These are phyloP conservation scores for Heterodera schachtii DNA, from an alignment of 1,140 invertebrate genomes.

Conservation along the genomic window DNA sequence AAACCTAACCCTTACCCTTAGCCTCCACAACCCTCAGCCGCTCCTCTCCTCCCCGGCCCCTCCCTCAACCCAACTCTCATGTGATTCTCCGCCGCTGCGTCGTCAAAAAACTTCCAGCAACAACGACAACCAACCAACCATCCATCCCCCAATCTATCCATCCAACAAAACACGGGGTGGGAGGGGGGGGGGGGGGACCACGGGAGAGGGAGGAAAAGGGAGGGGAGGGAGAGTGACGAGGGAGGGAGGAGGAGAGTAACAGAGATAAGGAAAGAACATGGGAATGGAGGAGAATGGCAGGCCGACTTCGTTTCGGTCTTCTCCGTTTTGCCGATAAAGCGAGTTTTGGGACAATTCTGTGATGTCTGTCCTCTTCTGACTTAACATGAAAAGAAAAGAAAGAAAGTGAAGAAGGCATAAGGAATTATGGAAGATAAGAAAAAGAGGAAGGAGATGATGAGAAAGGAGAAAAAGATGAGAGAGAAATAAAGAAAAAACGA, in stretches of 20 bases:
- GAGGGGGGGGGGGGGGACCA: neutral
- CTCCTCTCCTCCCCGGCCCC: neutral
- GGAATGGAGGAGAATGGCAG: neutral
- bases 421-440: neutral
- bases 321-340: neutral
- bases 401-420: neutral
- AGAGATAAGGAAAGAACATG: neutral
- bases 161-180: constrained; percentile 1
- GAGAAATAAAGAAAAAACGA: neutral
- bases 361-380: too few species aligned
- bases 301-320: neutral
- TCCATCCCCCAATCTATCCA: neutral
- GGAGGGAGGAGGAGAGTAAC: neutral
- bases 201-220: neutral
- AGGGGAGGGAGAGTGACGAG: neutral
- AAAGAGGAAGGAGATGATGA: neutral
- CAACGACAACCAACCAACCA: constrained; percentile 17
- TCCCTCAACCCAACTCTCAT: constrained; percentile 2
- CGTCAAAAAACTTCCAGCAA: constrained; percentile 14
- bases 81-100: constrained; percentile 4
- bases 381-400: too few species aligned
- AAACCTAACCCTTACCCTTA: constrained; percentile 17
- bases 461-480: neutral
- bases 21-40: neutral
- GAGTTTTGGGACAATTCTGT: neutral